These are phyloP conservation scores for Mustela nigripes DNA, from an alignment of 2,113 vertebrate species.

Conservation along the genomic window DNA sequence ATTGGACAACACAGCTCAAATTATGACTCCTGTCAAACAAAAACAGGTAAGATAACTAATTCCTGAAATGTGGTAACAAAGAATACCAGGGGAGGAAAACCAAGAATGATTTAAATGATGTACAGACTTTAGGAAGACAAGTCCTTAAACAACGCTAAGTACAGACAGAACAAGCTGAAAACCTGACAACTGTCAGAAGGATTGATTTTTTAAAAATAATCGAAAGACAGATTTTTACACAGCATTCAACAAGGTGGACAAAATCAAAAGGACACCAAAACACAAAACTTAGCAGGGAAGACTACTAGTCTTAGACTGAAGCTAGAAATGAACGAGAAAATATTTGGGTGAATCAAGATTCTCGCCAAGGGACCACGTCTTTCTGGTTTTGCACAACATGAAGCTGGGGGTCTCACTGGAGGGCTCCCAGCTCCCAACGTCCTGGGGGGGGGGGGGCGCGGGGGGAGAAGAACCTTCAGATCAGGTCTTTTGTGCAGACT, in stretches of 20 bases:
- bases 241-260: neutral
- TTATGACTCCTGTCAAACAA: neutral
- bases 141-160: neutral
- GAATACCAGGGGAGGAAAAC: neutral
- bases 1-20: neutral
- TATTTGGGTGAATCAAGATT: neutral
- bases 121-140: neutral
- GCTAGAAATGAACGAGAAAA: neutral
- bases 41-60: neutral
- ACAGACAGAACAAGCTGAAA: neutral
- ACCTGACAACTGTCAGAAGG: neutral
- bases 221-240: neutral
- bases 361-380: neutral
- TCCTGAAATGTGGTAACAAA: neutral
- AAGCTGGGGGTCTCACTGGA: neutral
- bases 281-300: neutral
- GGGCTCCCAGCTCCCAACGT: neutral
- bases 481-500: conserved; percentile 38
- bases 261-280: neutral
- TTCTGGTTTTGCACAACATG: neutral
- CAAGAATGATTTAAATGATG: neutral
- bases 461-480: neutral
- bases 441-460: neutral
- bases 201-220: neutral
- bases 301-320: neutral